Conservation (phyloP, 2,113 vertebrate species). For the Pseudorhombus dupliciocellatus region DNA sequence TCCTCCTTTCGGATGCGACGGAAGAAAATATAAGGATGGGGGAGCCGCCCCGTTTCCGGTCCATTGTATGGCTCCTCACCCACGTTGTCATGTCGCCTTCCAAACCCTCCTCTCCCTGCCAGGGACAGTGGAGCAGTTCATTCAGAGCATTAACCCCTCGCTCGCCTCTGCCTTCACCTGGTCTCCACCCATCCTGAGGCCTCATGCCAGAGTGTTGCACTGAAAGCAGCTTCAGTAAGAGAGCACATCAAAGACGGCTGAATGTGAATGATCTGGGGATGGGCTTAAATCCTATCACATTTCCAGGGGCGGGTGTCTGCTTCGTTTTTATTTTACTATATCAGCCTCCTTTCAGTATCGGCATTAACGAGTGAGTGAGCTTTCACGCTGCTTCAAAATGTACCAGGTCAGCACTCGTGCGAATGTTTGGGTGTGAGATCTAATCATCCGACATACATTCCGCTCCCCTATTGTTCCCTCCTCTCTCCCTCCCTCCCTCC, state of each 20-base stretch:
- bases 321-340: constrained; percentile 65
- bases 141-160: constrained; percentile 49
- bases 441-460: constrained; percentile 23
- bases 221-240: constrained; percentile 29
- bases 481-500: neutral
- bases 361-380: constrained; percentile 54
- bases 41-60: constrained; percentile 37
- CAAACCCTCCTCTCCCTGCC: too few relatives aligned
- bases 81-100: constrained; percentile 52
- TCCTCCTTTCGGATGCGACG: constrained; percentile 3
- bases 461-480: neutral
- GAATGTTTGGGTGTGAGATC: constrained; percentile 45
- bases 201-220: constrained; percentile 54
- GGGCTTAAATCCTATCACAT: constrained; percentile 73
- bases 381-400: constrained; percentile 41
- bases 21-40: constrained; percentile 35
- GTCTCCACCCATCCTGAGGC: constrained; percentile 3
- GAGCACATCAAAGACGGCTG: constrained; percentile 59
- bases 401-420: constrained; percentile 62
- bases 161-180: constrained; percentile 13
- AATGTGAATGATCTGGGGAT: constrained; percentile 62
- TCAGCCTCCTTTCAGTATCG: constrained; percentile 45
- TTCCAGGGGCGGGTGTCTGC: constrained; percentile 53
- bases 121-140: neutral
- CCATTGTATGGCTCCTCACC: constrained; percentile 42